These are phyloP conservation scores for Paraescarpia echinospica DNA, from an alignment of 1,140 invertebrate genomes.

Conservation along the genomic window DNA sequence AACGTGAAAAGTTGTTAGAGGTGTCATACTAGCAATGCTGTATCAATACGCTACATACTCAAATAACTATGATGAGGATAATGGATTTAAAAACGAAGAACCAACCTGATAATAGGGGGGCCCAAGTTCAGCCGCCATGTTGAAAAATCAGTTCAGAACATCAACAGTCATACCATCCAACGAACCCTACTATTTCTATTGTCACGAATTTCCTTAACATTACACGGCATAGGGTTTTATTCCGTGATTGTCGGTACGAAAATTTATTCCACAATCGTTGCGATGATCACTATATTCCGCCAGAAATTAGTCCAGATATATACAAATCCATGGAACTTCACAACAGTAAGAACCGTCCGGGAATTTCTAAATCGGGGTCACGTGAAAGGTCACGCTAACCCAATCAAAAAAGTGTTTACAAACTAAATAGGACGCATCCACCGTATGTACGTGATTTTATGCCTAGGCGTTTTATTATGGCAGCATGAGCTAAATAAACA, in stretches of 20 bases:
- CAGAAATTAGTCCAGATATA: background rate
- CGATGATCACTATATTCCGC: background rate
- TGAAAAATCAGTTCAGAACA: slow-evolving; percentile 6
- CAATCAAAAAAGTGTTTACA: slow-evolving; percentile 6
- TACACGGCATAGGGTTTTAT: background rate
- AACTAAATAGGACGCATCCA: background rate
- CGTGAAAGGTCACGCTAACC: background rate
- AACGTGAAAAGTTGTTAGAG: background rate
- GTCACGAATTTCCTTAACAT: background rate
- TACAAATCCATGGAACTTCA: slow-evolving; percentile 5
- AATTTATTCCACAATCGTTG: background rate
- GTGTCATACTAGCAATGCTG: background rate
- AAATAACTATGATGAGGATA: background rate
- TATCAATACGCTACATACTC: background rate
- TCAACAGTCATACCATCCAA: background rate
- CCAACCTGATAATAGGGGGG: background rate
- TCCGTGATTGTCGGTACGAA: background rate
- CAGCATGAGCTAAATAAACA: background rate
- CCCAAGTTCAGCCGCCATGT: slow-evolving; percentile 3
- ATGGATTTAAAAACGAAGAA: background rate
- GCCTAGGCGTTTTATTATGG: background rate
- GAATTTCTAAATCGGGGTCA: background rate
- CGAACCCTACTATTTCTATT: background rate
- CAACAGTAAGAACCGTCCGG: background rate
- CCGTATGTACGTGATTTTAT: background rate